Evolutionary conservation across 2,888 invertebrate species (phyloP).

Genomic region (Epistrophe grossulariae): DNA sequence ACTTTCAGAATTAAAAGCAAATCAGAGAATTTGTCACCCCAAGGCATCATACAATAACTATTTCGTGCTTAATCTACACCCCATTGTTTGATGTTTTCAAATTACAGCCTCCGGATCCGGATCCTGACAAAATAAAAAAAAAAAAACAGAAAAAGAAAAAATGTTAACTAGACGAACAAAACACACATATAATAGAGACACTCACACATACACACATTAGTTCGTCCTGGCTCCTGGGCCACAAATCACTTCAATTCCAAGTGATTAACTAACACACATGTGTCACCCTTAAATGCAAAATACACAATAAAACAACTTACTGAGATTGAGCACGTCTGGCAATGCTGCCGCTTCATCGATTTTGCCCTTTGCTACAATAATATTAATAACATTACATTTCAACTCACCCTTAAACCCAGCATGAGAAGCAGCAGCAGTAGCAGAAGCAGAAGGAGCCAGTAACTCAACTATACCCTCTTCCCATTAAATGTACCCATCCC

Average conservation of each 20-base stretch:
- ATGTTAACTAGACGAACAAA: constrained; percentile 21
- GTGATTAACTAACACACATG: constrained; percentile 74
- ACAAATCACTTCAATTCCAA: constrained; percentile 75
- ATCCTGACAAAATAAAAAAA: constrained; percentile 23
- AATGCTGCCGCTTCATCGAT: constrained; percentile 60
- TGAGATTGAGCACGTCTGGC: constrained; percentile 60
- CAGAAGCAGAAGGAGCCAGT: neutral
- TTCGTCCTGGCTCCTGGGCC: constrained; percentile 32
- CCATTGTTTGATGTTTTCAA: constrained; percentile 67
- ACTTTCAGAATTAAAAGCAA: constrained; percentile 51
- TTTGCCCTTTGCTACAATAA: constrained; percentile 73
- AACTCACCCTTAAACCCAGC: constrained; percentile 20
- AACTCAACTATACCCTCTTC: constrained; percentile 17
- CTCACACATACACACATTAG: neutral
- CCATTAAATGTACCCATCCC: constrained; percentile 76
- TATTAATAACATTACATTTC: constrained; percentile 74
- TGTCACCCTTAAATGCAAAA: constrained; percentile 63
- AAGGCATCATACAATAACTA: constrained; percentile 68
- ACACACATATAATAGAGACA: constrained; percentile 12
- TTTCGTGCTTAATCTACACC: constrained; percentile 68
- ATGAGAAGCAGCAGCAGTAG: neutral
- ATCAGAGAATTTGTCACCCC: constrained; percentile 73
- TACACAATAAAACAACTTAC: constrained; percentile 36
- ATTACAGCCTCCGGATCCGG: constrained; percentile 61
- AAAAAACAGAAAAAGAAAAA: neutral